phyloP scores from a whole-genome alignment of 2,797 vertebrate genomes.

The Diceros bicornis region DNA sequence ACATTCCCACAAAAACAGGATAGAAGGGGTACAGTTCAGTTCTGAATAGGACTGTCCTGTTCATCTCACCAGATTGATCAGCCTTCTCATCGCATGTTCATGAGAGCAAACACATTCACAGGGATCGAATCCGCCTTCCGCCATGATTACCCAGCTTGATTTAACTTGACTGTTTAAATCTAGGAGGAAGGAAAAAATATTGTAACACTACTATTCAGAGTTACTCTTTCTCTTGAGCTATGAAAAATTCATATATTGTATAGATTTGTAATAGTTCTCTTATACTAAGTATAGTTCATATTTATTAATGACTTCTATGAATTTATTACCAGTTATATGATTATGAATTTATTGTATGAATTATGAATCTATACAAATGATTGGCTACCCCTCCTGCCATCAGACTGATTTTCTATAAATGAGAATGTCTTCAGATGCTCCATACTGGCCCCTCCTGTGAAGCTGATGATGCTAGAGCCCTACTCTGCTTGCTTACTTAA shows the following conservation, averaged over 20 bases:
- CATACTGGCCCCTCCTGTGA: neutral
- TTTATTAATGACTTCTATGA: conserved; percentile 7
- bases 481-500: neutral
- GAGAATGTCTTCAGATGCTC: neutral
- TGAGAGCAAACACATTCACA: conserved; percentile 99
- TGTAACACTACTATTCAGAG: conserved; percentile 30
- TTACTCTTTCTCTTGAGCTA: conserved; percentile 35
- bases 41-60: conserved; percentile 17
- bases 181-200: conserved; percentile 81
- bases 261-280: neutral
- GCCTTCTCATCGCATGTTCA: conserved; percentile 97
- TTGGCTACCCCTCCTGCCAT: neutral
- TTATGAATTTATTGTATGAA: neutral
- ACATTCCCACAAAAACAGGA: conserved; percentile 56
- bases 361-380: conserved; percentile 60
- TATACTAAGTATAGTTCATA: neutral
- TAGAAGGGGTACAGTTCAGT: conserved; percentile 59
- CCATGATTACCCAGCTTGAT: conserved; percentile 92
- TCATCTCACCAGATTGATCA: conserved; percentile 97
- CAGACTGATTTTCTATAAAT: neutral
- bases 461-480: neutral
- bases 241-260: conserved; percentile 53
- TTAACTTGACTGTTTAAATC: conserved; percentile 84
- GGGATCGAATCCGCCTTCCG: conserved; percentile 98
- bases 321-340: neutral